Evolutionary conservation across 2,888 invertebrate species (phyloP).

Genomic region (Tridacna crocea): DNA sequence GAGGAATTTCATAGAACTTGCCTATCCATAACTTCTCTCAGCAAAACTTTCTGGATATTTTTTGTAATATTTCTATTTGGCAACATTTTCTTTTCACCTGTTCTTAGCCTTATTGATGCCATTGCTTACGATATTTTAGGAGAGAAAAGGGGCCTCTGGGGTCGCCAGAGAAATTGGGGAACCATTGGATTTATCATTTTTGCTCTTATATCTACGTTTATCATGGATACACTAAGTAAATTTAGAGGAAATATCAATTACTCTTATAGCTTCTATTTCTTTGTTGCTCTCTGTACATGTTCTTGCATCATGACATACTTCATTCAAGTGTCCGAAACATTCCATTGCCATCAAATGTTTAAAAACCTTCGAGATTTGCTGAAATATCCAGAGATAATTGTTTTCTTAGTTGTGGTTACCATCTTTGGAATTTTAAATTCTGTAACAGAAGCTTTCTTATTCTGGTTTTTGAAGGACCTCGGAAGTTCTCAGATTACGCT

Average conservation of each 20-base stretch:
- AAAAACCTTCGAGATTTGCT: conserved; percentile 90
- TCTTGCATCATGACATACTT: conserved; percentile 89
- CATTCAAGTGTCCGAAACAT: conserved; percentile 67
- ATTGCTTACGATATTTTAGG: conserved; percentile 94
- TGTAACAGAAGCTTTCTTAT: conserved; percentile 94
- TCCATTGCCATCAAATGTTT: conserved; percentile 85
- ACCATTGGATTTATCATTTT: conserved; percentile 91
- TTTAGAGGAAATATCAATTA: conserved; percentile 63
- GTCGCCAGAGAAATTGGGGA: conserved; percentile 94
- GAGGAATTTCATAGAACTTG: conserved; percentile 38
- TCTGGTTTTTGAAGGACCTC: conserved; percentile 89
- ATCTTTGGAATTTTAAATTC: conserved; percentile 94
- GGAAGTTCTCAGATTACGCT: conserved; percentile 73
- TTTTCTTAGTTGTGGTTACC: conserved; percentile 92
- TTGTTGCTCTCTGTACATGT: conserved; percentile 88
- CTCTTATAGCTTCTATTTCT: conserved; percentile 75
- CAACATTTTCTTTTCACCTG: conserved; percentile 92
- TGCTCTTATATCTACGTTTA: conserved; percentile 79
- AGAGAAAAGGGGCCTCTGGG: conserved; percentile 88
- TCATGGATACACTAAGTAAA: conserved; percentile 72
- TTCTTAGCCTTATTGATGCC: conserved; percentile 95
- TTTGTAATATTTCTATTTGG: conserved; percentile 92
- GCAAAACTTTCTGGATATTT: conserved; percentile 90
- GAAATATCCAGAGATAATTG: conserved; percentile 91
- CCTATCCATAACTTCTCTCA: conserved; percentile 34